Evolutionary conservation across 2,797 vertebrate genomes (phyloP).

Genomic region (Myotis pilosus): DNA sequence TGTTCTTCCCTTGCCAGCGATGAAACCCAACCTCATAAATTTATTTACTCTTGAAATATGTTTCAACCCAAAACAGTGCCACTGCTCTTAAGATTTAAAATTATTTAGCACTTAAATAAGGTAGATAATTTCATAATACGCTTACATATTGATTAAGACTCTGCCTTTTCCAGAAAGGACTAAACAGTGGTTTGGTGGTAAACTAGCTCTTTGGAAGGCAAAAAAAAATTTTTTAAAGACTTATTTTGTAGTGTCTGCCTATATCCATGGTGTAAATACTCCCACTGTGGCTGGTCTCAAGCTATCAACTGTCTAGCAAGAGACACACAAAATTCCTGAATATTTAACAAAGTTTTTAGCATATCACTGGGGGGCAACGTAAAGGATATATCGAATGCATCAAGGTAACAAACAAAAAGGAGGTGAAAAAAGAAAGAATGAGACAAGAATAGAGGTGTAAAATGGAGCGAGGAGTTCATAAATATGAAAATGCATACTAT

Average conservation of each 20-base stretch:
- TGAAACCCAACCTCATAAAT: constrained; percentile 26
- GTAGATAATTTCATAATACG: constrained; percentile 1
- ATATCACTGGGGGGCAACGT: not conserved
- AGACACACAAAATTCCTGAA: not conserved
- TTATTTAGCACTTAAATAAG: not conserved
- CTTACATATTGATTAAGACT: not conserved
- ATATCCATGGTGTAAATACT: not conserved
- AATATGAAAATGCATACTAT: not conserved
- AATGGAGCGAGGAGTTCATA: not conserved
- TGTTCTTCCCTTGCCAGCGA: not conserved
- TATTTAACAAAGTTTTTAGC: not conserved
- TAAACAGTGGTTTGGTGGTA: not conserved
- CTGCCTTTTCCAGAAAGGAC: not conserved
- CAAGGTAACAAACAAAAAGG: not conserved
- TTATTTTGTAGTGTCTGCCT: not conserved
- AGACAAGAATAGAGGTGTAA: not conserved
- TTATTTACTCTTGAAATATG: constrained; percentile 21
- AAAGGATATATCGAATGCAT: not conserved
- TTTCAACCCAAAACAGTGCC: not conserved
- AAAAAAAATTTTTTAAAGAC: too few species aligned
- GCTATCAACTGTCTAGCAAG: not conserved
- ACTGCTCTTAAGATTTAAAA: constrained; percentile 38
- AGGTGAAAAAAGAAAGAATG: not conserved
- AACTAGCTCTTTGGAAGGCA: not conserved
- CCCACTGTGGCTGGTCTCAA: not conserved